A percentile compares a stretch with the other conserved stretches of the same genome.
Conservation (phyloP, 2,797 vertebrate species). For the Poeciliopsis turneri region DNA sequence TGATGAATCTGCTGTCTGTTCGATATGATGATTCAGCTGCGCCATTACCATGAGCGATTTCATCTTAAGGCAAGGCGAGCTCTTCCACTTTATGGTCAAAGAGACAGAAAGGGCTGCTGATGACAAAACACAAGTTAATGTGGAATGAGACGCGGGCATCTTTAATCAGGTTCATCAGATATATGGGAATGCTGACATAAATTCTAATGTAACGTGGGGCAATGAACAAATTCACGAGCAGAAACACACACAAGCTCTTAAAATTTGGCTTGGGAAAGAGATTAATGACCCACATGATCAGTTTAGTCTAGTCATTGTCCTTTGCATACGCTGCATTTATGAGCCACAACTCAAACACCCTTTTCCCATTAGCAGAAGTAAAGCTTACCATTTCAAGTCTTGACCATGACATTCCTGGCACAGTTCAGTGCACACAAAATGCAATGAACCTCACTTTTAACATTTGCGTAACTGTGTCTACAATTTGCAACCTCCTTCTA, state of each 20-base stretch:
- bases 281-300: constrained; percentile 71
- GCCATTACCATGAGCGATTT: constrained; percentile 76
- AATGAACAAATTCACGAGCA: constrained; percentile 7
- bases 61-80: constrained; percentile 63
- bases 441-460: constrained; percentile 65
- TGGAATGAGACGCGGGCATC: constrained; percentile 40
- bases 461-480: constrained; percentile 59
- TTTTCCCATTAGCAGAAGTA: constrained; percentile 54
- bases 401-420: constrained; percentile 56
- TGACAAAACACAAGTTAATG: constrained; percentile 71
- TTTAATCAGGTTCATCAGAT: constrained; percentile 61
- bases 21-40: constrained; percentile 77
- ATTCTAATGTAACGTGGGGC: constrained; percentile 19
- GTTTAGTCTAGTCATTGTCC: constrained; percentile 66
- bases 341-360: constrained; percentile 19
- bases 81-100: constrained; percentile 62
- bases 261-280: constrained; percentile 42
- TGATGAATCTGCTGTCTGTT: constrained; percentile 77
- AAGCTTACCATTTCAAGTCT: constrained; percentile 56
- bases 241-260: constrained; percentile 15
- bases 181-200: constrained; percentile 33
- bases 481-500: constrained; percentile 48
- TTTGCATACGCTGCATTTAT: constrained; percentile 57
- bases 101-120: constrained; percentile 59
- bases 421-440: constrained; percentile 44